Evolutionary conservation across 2,888 invertebrate species (phyloP), one percentile per base, ranked within the genome.

Genomic region (Melieria picta): DNA sequence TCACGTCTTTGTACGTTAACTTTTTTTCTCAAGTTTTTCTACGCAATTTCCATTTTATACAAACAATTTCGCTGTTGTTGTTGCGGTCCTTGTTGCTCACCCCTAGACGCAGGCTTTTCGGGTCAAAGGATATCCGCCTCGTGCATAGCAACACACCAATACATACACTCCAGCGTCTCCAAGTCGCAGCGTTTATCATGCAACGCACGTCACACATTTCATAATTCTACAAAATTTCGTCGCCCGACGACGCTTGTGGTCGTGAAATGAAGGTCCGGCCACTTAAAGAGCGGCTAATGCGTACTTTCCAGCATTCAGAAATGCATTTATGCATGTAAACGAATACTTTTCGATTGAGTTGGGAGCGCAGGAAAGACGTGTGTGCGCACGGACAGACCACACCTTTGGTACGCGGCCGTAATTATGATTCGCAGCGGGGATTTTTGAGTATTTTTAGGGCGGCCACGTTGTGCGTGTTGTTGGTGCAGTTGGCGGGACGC

Each of bases 161-260:
- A 5, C 43, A 61, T 4, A 11, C 45, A 5, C 13, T 4, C 61
- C 42, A 9, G 7, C 45, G 52, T 52, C 64, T 64, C 64, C 3
- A 64, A 50, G 30, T 64, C 30, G 64, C 52, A 5, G n/a, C 64
- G 48, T 64, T 64, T 64, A 64, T 64, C 64, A 64, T 64, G 16
- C 48, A 13, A 2, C 5, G 58, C 58, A 16, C 58, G 30, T 63
- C 6, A 30, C 7, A 52, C 13, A 52, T 52, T 11, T 47, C 46
- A 42, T 42, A 63, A 7, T 48, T 63, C 48, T 48, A 45, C 9
- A n/a, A 10, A 47, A 63, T 63, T 63, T 63, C 48, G 9, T 48
- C 52, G n/a, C 16, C 13, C 43, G 50, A 30, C 64, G 10, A 50
- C 64, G 52, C 52, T 52, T 64, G 64, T 64, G 64, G 64, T 64